These are phyloP conservation scores for Pachyrhynchus sulphureomaculatus DNA, from an alignment of 1,140 invertebrate species.

Conservation along the genomic window DNA sequence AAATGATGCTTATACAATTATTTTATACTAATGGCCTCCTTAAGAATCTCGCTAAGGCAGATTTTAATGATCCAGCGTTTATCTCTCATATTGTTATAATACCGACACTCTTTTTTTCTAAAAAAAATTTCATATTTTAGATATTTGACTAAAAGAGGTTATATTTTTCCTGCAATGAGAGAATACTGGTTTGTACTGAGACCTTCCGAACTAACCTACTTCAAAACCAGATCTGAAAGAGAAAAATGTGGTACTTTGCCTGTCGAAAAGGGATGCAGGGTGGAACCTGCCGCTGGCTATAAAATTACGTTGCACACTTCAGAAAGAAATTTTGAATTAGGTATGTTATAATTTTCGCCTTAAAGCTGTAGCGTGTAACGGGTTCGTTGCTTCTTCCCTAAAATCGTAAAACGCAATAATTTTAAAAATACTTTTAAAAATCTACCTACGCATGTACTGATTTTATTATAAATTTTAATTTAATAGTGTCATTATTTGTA, in stretches of 20 bases:
- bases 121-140: conserved; percentile 1
- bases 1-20: no score
- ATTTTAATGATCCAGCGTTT: no score
- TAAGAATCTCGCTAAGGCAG: no score
- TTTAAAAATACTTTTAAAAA: no score
- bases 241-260: conserved; percentile 68
- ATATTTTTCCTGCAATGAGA: conserved; percentile 71
- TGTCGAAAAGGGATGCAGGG: conserved; percentile 64
- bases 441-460: no score
- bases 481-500: no score
- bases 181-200: conserved; percentile 79
- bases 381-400: no score
- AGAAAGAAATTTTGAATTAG: conserved; percentile 68
- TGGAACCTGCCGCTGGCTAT: conserved; percentile 59
- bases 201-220: conserved; percentile 72
- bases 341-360: neutral
- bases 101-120: neutral
- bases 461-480: no score
- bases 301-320: conserved; percentile 63
- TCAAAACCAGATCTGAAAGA: conserved; percentile 69
- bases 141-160: conserved; percentile 68
- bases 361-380: no score
- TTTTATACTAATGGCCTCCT: no score
- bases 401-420: no score
- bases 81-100: no score